Evolutionary conservation across 1,140 invertebrate species (phyloP).

Genomic region (Lucilia sericata): DNA sequence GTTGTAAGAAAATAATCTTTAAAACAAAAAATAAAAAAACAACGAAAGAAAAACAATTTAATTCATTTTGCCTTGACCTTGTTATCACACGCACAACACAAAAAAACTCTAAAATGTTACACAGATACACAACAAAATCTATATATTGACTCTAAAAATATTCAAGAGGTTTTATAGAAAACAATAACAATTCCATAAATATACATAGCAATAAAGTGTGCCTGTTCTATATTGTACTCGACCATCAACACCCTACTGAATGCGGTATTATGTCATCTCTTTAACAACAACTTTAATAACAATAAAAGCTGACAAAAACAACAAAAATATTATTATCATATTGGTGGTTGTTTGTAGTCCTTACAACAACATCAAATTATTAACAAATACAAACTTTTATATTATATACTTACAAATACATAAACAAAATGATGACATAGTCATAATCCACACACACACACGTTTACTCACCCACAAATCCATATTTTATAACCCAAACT

Average conservation of each 20-base stretch:
- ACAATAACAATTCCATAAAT: not conserved
- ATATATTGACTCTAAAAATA: not conserved
- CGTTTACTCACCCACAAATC: too few species aligned
- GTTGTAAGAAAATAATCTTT: slow-evolving; percentile 14
- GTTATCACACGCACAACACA: not conserved
- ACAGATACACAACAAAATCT: not conserved
- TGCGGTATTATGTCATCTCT: slow-evolving; percentile 3
- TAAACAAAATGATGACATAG: slow-evolving; percentile 23
- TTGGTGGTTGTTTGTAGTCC: not conserved
- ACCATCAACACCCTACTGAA: not conserved
- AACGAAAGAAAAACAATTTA: slow-evolving; percentile 6
- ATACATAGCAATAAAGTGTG: not conserved
- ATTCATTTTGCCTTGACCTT: slow-evolving; percentile 37
- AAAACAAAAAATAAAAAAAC: slow-evolving; percentile 16
- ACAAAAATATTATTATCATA: not conserved
- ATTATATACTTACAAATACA: not conserved
- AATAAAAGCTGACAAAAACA: too few species aligned
- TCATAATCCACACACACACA: not conserved
- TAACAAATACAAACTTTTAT: not conserved
- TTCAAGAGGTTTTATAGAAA: not conserved
- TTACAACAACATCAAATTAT: not conserved
- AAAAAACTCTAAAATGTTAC: not conserved
- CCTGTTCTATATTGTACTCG: not conserved
- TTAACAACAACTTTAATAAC: not conserved
- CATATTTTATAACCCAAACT: too few species aligned